A percentile compares a stretch with the other conserved stretches of the same genome.
These are phyloP conservation scores for Odontesthes bonariensis DNA, from an alignment of 2,113 vertebrate genomes.

Conservation along the genomic window DNA sequence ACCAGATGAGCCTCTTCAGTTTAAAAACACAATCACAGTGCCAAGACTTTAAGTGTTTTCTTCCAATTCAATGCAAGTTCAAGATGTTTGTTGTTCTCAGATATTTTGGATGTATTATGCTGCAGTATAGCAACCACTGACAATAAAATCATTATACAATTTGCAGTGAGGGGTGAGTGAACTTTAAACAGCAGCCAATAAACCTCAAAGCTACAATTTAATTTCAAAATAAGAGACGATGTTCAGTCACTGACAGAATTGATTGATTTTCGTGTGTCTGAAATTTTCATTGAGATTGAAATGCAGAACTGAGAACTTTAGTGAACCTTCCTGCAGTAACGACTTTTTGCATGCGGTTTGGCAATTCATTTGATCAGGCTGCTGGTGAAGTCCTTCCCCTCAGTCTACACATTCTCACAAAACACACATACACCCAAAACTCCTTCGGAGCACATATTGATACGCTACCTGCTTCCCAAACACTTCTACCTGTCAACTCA, in stretches of 20 bases:
- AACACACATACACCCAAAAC: conserved; percentile 14
- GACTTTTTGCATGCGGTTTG: neutral
- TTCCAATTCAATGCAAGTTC: neutral
- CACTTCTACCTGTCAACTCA: conserved; percentile 42
- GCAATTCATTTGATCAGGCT: conserved; percentile 31
- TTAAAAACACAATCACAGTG: neutral
- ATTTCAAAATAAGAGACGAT: neutral
- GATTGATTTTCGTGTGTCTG: neutral
- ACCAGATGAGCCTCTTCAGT: neutral
- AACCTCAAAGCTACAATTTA: neutral
- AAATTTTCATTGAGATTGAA: neutral
- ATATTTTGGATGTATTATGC: neutral
- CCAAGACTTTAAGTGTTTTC: neutral
- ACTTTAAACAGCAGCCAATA: conserved; percentile 50
- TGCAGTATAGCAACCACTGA: conserved; percentile 30
- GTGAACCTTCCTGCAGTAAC: neutral
- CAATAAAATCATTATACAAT: neutral
- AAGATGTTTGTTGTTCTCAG: neutral
- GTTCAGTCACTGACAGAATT: neutral
- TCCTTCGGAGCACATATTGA: conserved; percentile 23
- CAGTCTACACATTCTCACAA: conserved; percentile 18
- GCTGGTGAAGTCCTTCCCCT: conserved; percentile 49
- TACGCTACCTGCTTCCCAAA: conserved; percentile 5
- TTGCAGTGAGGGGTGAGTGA: neutral
- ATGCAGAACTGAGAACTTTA: neutral